Conservation (phyloP, 92 coral and sea anemone species). For the Isaurus tuberculatus region DNA sequence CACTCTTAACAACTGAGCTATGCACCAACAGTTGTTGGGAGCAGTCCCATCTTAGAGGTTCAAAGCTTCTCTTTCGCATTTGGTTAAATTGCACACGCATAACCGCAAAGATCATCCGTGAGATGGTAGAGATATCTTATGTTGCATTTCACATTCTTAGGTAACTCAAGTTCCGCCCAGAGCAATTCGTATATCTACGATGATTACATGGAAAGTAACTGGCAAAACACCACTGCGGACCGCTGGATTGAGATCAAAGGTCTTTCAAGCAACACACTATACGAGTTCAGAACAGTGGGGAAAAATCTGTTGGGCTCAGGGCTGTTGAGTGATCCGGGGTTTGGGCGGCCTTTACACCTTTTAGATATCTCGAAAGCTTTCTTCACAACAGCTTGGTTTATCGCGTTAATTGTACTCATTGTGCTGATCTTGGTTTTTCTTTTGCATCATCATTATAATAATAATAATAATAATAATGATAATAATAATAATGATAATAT, state of each 20-base stretch:
- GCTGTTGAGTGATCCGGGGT: neutral
- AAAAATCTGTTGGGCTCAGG: neutral
- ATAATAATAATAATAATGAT: no score
- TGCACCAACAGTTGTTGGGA: no score
- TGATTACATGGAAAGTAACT: neutral
- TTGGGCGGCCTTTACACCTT: neutral
- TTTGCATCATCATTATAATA: no score
- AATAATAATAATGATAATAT: no score
- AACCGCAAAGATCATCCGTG: no score
- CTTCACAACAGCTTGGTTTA: neutral
- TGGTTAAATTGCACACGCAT: no score
- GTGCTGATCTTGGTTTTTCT: neutral
- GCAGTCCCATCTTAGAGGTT: no score
- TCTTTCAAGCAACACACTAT: constrained; percentile 1
- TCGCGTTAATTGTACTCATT: neutral
- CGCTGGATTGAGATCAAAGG: constrained; percentile 8
- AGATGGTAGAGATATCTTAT: neutral
- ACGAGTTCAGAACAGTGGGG: constrained; percentile 22
- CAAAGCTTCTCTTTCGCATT: no score
- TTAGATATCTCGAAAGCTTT: neutral
- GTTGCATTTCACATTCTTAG: neutral
- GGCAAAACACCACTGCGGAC: constrained; percentile 16
- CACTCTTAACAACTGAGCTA: no score
- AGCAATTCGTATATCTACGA: neutral
- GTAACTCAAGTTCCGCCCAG: neutral